These are phyloP conservation scores for Ptychoptera contaminata DNA, from an alignment of 2,888 invertebrate species.

Conservation along the genomic window DNA sequence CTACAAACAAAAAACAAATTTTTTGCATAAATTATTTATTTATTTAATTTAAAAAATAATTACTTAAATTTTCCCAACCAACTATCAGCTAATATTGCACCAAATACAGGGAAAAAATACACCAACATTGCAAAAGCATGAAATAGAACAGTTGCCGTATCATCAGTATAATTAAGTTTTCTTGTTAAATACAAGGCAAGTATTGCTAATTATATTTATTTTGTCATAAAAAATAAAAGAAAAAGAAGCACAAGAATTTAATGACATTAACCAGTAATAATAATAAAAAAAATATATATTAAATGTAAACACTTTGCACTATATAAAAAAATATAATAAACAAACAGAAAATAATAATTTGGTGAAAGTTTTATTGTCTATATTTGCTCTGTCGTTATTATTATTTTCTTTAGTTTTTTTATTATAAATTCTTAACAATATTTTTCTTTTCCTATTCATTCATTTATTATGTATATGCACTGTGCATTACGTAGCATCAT, in stretches of 20 bases:
- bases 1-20: conserved; percentile 24
- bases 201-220: conserved; percentile 56
- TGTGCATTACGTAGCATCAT: no score
- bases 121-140: conserved; percentile 71
- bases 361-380: not conserved
- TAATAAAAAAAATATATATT: no score
- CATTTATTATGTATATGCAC: no score
- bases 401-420: no score
- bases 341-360: not conserved
- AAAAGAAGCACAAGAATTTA: conserved; percentile 7
- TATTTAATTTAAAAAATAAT: conserved; percentile 1
- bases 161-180: conserved; percentile 47
- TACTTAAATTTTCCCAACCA: conserved; percentile 41
- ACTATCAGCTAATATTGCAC: conserved; percentile 80
- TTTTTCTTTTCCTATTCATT: no score
- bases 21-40: no score
- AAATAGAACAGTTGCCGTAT: conserved; percentile 62
- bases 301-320: no score
- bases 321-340: no score
- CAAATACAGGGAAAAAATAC: conserved; percentile 76
- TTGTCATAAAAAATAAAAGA: conserved; percentile 13
- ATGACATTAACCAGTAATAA: conserved; percentile 3
- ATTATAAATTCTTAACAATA: no score
- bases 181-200: conserved; percentile 66
- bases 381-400: conserved; percentile 1